Evolutionary conservation across 2,888 invertebrate species (phyloP), one percentile per base, ranked within the genome.

Genomic region (Tricholauxania praeusta): DNA sequence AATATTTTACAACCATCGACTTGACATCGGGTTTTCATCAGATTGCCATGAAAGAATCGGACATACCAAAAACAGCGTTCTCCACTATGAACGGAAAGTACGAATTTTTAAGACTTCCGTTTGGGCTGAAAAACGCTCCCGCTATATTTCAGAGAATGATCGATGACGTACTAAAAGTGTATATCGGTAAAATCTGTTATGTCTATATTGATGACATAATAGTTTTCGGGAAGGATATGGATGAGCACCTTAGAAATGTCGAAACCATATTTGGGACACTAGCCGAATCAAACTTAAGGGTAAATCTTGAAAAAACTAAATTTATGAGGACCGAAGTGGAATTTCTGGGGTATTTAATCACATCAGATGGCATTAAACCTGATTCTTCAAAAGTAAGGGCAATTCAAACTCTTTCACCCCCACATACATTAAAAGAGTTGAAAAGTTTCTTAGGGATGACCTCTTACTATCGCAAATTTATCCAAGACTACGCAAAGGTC

Each of bases 121-220:
- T 62, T 39, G 62, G 62, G 10, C 17, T 62, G n/a, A 62, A 39
- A 62, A 62, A 39, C 32, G 62, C 47, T 39, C 62, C 62, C 15
- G 19, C 62, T 4, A 62, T 62, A 28, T 62, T 62, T 32, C 47
- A 62, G n/a, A 4, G 62, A 5, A 32, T 32, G 19, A n/a, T 62
- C 12, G 62, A 62, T 47, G 62, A 62, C 15, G 47, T 62, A 12
- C 47, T 62, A 12, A 28, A 32, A 15, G 47, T 39, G n/a, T 39
- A 15, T 2, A 52, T 17, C 6, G 15, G 22, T 22, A 22, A 22
- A 22, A 22, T 22, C 22, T 1, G 22, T 22, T 22, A 22, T 22
- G 22, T 22, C 15, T 52, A 52, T 17, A 52, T 52, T 5, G 52
- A 52, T 52, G 52, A 12, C 52, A 52, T 3, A 22, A 22, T 52